A percentile compares a stretch with the other conserved stretches of the same genome.
Evolutionary conservation across 2,888 invertebrate species (phyloP).

Genomic region (Caenorhabditis zanzibari): DNA sequence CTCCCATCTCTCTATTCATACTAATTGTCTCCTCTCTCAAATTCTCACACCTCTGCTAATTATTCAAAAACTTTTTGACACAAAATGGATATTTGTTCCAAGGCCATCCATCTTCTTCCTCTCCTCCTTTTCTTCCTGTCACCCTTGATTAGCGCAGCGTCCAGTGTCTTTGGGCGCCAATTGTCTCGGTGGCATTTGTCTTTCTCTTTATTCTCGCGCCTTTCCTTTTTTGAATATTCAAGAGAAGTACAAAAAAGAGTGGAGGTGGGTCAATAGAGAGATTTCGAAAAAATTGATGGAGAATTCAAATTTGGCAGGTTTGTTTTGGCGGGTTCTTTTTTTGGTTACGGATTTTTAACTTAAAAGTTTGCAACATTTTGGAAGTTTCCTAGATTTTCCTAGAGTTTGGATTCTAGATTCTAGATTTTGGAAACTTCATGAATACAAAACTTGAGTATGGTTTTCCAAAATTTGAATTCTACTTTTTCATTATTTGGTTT

Average conservation of each 20-base stretch:
- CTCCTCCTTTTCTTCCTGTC: slow-evolving; percentile 17
- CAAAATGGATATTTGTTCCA: slow-evolving; percentile 30
- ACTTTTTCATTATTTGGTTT: too few relatives aligned
- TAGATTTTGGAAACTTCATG: too few relatives aligned
- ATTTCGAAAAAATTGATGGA: neutral
- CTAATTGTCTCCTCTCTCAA: neutral
- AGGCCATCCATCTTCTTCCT: slow-evolving; percentile 36
- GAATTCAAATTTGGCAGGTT: neutral
- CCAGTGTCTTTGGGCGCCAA: slow-evolving; percentile 26
- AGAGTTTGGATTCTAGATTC: too few relatives aligned
- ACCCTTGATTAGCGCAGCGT: slow-evolving; percentile 47
- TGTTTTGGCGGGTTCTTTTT: too few relatives aligned
- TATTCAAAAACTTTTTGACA: slow-evolving; percentile 29
- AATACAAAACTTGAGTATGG: too few relatives aligned
- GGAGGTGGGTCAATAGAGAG: neutral
- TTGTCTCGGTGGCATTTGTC: slow-evolving; percentile 23
- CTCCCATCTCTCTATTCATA: neutral
- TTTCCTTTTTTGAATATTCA: slow-evolving; percentile 6
- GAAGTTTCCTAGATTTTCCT: too few relatives aligned
- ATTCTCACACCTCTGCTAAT: slow-evolving; percentile 8
- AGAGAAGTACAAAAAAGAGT: neutral
- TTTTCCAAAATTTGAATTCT: too few relatives aligned
- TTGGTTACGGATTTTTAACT: too few relatives aligned
- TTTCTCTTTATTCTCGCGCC: slow-evolving; percentile 18
- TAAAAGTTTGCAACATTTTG: too few relatives aligned